Evolutionary conservation across 2,888 invertebrate species (phyloP), one percentile per base, ranked within the genome.

Genomic region (Iselma pallidipennis): DNA sequence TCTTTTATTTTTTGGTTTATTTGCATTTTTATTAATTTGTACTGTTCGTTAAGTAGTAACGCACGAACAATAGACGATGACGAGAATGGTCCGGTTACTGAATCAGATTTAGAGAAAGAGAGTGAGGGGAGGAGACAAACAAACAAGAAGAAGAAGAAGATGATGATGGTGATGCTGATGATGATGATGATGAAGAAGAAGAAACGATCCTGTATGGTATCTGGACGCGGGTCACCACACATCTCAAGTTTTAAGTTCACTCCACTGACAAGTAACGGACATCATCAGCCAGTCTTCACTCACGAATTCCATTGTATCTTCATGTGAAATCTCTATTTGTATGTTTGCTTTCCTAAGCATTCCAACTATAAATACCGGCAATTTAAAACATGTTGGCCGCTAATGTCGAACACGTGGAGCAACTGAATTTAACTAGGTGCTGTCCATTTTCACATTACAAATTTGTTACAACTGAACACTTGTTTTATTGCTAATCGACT

Each of bases 301-400:
- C 79, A 79, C 79, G 79, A 79, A 78, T 77, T 77, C 76, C 77
- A 78, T 77, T 78, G 77, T 79, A 80, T 80, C 80, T 78, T 71
- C 73, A 76, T 80, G 80, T 78, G 80, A 80, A 80, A 79, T 80
- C 80, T 77, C 72, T 72, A 74, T 78, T 71, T 76, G 72, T 37
- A 37, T 77, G 74, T 77, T 75, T 75, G 75, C 76, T 77, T 77
- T 76, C 71, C 73, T 73, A 75, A 71, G 71, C 74, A 73, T 75
- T 75, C 74, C 74, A 67, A 65, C 71, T 72, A 69, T 69, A 72
- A 71, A 73, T 74, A 72, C 70, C 61, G 61, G 68, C 67, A 66
- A 66, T 68, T 71, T 68, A 66, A 70, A 69, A 68, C 63, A 67
- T 16, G 37, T 37, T 19, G 16, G 37, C 4, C 16, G 16, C 37